These are phyloP conservation scores for Pluvialis apricaria DNA, from an alignment of 2,113 vertebrate genomes.

Conservation along the genomic window DNA sequence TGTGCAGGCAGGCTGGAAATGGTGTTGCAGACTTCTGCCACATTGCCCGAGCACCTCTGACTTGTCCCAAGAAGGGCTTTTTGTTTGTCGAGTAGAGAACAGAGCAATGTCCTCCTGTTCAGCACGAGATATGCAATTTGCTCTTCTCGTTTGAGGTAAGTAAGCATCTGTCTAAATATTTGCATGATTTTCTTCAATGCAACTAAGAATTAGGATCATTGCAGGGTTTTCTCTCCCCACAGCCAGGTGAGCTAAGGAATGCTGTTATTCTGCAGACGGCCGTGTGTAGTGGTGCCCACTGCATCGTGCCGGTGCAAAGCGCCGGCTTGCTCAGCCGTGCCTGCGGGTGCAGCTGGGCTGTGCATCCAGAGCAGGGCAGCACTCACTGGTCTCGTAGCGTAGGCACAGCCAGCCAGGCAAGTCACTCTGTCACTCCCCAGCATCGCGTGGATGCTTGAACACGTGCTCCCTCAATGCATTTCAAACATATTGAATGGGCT, in stretches of 20 bases:
- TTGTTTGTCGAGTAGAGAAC: background rate
- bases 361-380: too few species aligned
- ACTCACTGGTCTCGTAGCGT: too few species aligned
- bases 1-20: rapidly evolving
- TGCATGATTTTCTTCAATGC: background rate
- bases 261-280: background rate
- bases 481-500: too few species aligned
- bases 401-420: too few species aligned
- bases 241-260: background rate
- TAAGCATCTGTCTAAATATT: background rate
- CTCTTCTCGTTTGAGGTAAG: background rate
- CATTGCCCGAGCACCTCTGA: background rate
- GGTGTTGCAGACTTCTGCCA: background rate
- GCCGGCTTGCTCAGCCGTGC: rapidly evolving
- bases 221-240: too few species aligned
- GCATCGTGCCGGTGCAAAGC: background rate
- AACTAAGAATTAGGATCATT: rapidly evolving
- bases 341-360: too few species aligned
- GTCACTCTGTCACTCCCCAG: too few species aligned
- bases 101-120: background rate
- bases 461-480: too few species aligned
- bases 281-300: rapidly evolving
- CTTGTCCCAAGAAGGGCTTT: background rate
- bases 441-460: too few species aligned
- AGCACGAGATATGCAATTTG: rapidly evolving